A percentile compares a stretch with the other conserved stretches of the same genome.
Conservation (phyloP, 2,888 invertebrate genomes). For the Mystacides longicornis region DNA sequence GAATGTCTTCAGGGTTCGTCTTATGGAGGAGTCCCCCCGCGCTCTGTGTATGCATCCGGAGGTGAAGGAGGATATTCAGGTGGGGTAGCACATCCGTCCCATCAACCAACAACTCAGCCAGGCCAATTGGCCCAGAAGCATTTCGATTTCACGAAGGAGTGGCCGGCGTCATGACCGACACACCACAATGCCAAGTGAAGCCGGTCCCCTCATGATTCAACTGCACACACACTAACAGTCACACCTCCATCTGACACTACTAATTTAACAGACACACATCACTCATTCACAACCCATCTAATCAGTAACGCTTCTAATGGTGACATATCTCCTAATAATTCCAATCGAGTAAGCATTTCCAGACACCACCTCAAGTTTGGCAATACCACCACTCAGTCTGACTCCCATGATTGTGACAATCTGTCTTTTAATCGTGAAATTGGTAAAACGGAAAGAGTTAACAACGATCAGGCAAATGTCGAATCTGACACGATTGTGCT, state of each 20-base stretch:
- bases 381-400: background rate
- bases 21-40: slow-evolving; percentile 46
- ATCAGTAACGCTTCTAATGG: background rate
- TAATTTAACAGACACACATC: background rate
- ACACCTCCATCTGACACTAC: background rate
- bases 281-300: background rate
- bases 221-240: background rate
- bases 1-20: slow-evolving; percentile 40
- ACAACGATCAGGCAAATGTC: too few relatives aligned
- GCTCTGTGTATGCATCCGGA: slow-evolving; percentile 37
- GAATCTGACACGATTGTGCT: too few relatives aligned
- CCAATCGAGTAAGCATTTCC: too few relatives aligned
- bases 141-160: slow-evolving; percentile 52
- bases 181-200: slow-evolving; percentile 26
- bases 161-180: slow-evolving; percentile 44
- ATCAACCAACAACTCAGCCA: slow-evolving; percentile 36
- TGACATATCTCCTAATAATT: background rate
- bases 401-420: too few relatives aligned
- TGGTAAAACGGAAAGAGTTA: too few relatives aligned
- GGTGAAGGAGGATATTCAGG: slow-evolving; percentile 39
- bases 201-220: slow-evolving; percentile 8
- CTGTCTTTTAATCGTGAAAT: too few relatives aligned
- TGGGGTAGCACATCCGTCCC: slow-evolving; percentile 31
- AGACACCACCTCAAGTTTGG: background rate
- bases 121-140: slow-evolving; percentile 45